Base-by-base conservation (phyloP, 2,888 invertebrate genomes). In the Ormyrus thymus region DNA sequence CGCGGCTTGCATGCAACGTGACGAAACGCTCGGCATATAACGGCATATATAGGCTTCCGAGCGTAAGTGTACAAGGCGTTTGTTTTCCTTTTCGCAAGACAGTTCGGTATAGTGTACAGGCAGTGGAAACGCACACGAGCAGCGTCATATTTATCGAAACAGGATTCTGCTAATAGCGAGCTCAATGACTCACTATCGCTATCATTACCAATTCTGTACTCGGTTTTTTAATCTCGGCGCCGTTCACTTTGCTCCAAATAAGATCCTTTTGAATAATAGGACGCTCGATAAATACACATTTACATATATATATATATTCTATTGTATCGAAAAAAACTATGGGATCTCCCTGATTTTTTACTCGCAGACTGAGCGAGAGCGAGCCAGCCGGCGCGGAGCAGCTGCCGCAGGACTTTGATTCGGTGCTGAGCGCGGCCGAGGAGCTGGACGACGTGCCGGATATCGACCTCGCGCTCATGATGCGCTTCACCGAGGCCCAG, bases 371-470 rank as follows among this genome's bases (percentile, higher is more conserved):
- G 29, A 81, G 72, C 10, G 11, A 75, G 81, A 29, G 79, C 81
- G 29, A 29, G 66, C 76, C 74, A 10, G 79, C 64, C 2, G 50
- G 29, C 29, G 29, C 85, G 71, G 84, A 84, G 58, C 51, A 48
- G 13, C 73, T 87, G n/a, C 82, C 58, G 11, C 61, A 79, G 5
- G 80, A 84, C 78, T 82, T 84, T 11, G 81, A 58, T n/a, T 74
- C n/a, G 1, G 83, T 84, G 5, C 82, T 82, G 68, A 73, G 81
- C 15, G 75, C 79, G 11, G 84, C 81, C 6, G 85, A 85, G 45
- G 83, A 85, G 55, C 65, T 87, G 56, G 84, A 86, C 43, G 84
- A 81, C n/a, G 83, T 86, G 48, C 74, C 84, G 11, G 82, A 84
- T 79, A 84, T 87, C 79, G 86, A 88, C 59, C 64, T 82, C 71